Evolutionary conservation across 2,888 invertebrate genomes (phyloP), one percentile per base, ranked within the genome.

Genomic region (Polydrusus cervinus): DNA sequence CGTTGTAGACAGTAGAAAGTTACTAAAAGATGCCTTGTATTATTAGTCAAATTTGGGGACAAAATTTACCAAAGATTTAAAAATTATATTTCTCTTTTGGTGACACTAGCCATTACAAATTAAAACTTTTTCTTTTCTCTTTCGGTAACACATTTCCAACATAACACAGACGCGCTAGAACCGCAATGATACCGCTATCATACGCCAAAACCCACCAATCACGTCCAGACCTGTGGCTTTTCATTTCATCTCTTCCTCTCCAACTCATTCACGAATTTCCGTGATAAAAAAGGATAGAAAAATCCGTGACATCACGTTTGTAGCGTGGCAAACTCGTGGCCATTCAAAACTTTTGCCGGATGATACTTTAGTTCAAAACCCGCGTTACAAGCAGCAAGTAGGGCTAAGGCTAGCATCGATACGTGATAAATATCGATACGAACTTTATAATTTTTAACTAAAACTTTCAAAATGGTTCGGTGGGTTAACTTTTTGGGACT

Each of bases 151-250:
- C 55, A 71, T 14, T 16, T 57, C 57, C 66, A 73, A 67, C 67
- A 43, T 61, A 73, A 30, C 57, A 51, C 45, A 65, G 65, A 40
- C 66, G 71, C 66, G 75, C 66, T 69, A 69, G 49, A 55, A 73
- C 74, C 76, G 74, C 76, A 76, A 76, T 60, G 71, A 66, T 66
- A 76, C 71, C 74, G 74, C 74, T 67, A 76, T 76, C 73, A 70
- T 62, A 43, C 20, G 55, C 38, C 10, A 57, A 49, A 55, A 38
- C 61, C 73, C 43, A 74, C 87, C 86, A 87, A 87, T 86, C 82
- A 79, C 75, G 77, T 71, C 65, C 75, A 80, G 84, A 86, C 87
- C 85, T 86, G 86, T 87, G 86, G 87, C 86, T 86, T 83, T 82
- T 81, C 57, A 79, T 77, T 78, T 76, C n/a, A 10, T 62, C 66